Evolutionary conservation across 2,888 invertebrate species (phyloP).

Genomic region (Eledona agricola): DNA sequence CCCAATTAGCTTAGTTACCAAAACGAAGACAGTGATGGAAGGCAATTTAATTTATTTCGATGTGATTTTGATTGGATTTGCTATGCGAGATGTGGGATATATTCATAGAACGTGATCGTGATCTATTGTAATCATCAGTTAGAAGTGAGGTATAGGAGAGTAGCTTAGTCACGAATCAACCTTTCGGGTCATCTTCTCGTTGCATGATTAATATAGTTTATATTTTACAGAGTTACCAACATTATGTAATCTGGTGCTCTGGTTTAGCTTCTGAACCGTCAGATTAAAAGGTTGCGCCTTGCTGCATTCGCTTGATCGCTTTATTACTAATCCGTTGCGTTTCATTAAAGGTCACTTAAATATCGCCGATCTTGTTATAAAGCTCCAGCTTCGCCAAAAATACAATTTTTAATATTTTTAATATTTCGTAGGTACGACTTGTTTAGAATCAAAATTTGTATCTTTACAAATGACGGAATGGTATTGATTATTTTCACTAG

Average conservation of each 20-base stretch:
- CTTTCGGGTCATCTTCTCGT: constrained; percentile 40
- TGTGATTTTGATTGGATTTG: constrained; percentile 41
- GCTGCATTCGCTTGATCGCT: constrained; percentile 5
- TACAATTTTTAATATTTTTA: too few relatives aligned
- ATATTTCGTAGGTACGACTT: too few relatives aligned
- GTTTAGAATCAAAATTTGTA: too few relatives aligned
- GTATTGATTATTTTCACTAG: too few relatives aligned
- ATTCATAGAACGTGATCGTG: constrained; percentile 50
- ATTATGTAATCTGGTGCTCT: constrained; percentile 29
- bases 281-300: constrained; percentile 17
- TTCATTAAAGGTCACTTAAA: constrained; percentile 4
- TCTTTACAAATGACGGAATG: too few relatives aligned
- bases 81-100: constrained; percentile 46
- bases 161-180: constrained; percentile 49
- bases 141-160: constrained; percentile 47
- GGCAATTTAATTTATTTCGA: constrained; percentile 41
- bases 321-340: constrained; percentile 11
- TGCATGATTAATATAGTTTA: constrained; percentile 33
- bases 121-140: constrained; percentile 52
- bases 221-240: constrained; percentile 25
- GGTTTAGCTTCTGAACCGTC: constrained; percentile 15
- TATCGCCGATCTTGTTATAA: constrained; percentile 14
- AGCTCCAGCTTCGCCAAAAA: too few relatives aligned
- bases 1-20: constrained; percentile 11
- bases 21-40: constrained; percentile 24